phyloP scores from a whole-genome alignment of 2,888 invertebrate species.

The Ophion costatus region DNA sequence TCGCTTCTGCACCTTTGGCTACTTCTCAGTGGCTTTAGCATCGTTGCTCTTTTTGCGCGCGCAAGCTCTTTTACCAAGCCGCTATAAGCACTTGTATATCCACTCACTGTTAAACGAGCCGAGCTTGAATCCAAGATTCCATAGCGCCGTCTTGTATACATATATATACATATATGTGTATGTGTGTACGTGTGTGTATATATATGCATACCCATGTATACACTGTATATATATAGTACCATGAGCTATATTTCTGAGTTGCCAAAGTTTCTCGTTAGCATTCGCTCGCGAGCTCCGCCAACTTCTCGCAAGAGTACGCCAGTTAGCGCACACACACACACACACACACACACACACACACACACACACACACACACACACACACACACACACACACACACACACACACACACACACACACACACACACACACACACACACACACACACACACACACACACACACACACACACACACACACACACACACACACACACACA shows the following conservation, averaged over 20 bases:
- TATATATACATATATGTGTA: neutral
- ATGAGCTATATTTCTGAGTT: conserved; percentile 51
- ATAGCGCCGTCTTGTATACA: neutral
- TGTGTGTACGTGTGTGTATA: neutral
- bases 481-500: too few relatives aligned
- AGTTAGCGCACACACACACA: conserved; percentile 63
- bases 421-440: too few relatives aligned
- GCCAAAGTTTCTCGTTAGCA: conserved; percentile 61
- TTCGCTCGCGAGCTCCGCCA: conserved; percentile 47
- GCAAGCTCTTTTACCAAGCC: conserved; percentile 34
- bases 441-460: too few relatives aligned
- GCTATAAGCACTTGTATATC: conserved; percentile 48
- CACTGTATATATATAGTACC: conserved; percentile 1
- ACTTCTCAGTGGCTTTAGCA: conserved; percentile 39
- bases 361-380: too few relatives aligned
- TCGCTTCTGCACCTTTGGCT: conserved; percentile 46
- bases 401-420: too few relatives aligned
- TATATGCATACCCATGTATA: neutral
- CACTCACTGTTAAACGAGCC: conserved; percentile 60
- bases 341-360: too few relatives aligned
- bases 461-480: too few relatives aligned
- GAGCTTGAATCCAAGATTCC: conserved; percentile 47
- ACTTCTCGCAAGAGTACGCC: conserved; percentile 50
- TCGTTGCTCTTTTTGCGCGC: conserved; percentile 49
- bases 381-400: too few relatives aligned